Conservation (phyloP, 2,888 invertebrate genomes). For the Iphiclides podalirius region DNA sequence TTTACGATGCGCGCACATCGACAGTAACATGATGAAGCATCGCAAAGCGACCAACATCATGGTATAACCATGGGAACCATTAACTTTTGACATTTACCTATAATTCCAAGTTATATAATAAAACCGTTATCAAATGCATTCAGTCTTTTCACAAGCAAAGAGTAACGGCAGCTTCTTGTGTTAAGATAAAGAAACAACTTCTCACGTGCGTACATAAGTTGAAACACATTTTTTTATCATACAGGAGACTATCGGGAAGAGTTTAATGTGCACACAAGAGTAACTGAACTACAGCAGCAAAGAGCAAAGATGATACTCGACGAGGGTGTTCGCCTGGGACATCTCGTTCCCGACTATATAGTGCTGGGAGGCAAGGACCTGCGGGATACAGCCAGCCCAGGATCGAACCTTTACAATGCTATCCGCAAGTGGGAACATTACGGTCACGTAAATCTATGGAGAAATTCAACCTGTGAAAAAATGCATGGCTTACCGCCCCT, state of each 20-base stretch:
- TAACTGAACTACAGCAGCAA: slow-evolving; percentile 46
- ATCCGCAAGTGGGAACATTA: slow-evolving; percentile 46
- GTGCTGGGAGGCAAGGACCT: slow-evolving; percentile 56
- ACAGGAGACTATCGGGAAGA: slow-evolving; percentile 65
- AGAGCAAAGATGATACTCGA: slow-evolving; percentile 47
- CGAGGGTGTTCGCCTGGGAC: slow-evolving; percentile 46
- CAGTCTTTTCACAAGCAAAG: too few species aligned
- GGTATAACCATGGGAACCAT: too few species aligned
- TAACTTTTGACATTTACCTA: too few species aligned
- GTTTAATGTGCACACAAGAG: slow-evolving; percentile 36
- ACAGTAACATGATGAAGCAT: too few species aligned
- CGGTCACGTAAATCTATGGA: slow-evolving; percentile 41
- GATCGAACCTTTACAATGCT: slow-evolving; percentile 49
- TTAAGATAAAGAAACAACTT: too few species aligned
- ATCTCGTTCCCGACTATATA: slow-evolving; percentile 46
- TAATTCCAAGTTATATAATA: too few species aligned
- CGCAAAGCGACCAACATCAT: too few species aligned
- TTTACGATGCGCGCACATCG: too few species aligned
- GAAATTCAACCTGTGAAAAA: slow-evolving; percentile 41
- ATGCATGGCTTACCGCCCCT: slow-evolving; percentile 35
- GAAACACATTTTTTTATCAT: neutral
- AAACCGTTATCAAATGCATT: too few species aligned
- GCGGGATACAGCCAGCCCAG: slow-evolving; percentile 48
- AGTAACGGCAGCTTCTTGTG: too few species aligned
- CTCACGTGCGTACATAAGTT: too few species aligned